Percentiles rank a stretch among this genome's conserved stretches.
Evolutionary conservation across 2,113 vertebrate species (phyloP).

Genomic region (Sula dactylatra): DNA sequence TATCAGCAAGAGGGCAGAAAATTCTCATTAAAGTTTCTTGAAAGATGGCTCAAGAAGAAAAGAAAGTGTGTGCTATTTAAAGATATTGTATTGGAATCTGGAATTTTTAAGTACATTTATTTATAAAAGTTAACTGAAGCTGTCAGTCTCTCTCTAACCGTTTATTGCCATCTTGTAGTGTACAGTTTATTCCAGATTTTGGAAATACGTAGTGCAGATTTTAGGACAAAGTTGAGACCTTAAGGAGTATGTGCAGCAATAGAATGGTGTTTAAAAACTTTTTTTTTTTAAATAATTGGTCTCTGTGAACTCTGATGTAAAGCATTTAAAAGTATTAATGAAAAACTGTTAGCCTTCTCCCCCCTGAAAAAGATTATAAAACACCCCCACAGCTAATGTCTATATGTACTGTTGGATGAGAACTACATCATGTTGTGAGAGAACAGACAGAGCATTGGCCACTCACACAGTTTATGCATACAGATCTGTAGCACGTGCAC

Average conservation of each 20-base stretch:
- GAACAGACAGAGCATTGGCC: background rate
- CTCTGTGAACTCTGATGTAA: background rate
- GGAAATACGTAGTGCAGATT: background rate
- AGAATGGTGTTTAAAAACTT: background rate
- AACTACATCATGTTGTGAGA: background rate
- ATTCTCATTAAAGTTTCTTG: background rate
- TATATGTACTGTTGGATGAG: background rate
- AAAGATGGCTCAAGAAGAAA: background rate
- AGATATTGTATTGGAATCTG: background rate
- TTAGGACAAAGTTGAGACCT: background rate
- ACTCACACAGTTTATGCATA: rapidly evolving
- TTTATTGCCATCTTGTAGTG: background rate
- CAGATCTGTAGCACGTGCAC: background rate
- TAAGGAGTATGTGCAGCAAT: background rate
- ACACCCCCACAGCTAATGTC: background rate
- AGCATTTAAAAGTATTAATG: background rate
- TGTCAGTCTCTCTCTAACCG: background rate
- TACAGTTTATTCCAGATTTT: background rate
- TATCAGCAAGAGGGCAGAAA: background rate
- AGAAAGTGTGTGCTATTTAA: background rate
- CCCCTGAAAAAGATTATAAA: background rate
- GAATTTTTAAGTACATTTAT: background rate
- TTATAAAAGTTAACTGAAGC: background rate
- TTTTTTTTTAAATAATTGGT: background rate
- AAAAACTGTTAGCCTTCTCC: background rate